Evolutionary conservation across 2,888 invertebrate species (phyloP).

Genomic region (Caenorhabditis doughertyi): DNA sequence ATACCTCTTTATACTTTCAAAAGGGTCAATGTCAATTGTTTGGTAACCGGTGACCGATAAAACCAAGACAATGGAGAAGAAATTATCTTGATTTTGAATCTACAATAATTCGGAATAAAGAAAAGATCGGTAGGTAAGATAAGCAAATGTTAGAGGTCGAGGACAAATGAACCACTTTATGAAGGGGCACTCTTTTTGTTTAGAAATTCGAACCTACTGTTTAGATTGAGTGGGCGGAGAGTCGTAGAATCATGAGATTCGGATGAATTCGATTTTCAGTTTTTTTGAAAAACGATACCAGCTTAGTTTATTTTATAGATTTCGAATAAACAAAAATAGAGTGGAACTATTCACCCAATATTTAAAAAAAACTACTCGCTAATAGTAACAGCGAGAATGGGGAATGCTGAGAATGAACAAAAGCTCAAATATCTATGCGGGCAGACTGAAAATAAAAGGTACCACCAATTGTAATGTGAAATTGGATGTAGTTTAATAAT

Average conservation of each 20-base stretch:
- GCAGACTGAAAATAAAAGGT: no score
- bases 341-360: no score
- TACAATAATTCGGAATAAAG: constrained; percentile 16
- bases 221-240: constrained; percentile 26
- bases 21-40: constrained; percentile 38
- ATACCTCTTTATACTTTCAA: constrained; percentile 40
- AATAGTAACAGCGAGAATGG: no score
- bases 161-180: constrained; percentile 6
- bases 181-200: constrained; percentile 21
- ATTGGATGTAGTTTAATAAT: no score
- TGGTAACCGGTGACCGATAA: constrained; percentile 14
- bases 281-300: not conserved
- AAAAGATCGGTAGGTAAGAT: constrained; percentile 22
- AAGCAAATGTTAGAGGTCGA: constrained; percentile 32
- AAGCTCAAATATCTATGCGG: no score
- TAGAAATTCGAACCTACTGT: constrained; percentile 44
- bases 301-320: not conserved
- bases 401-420: no score
- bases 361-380: not conserved
- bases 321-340: not conserved
- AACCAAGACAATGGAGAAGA: constrained; percentile 33
- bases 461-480: no score
- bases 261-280: not conserved
- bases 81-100: constrained; percentile 26
- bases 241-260: not conserved